Base-by-base conservation (phyloP, 2,888 invertebrate species). In the Anaspis maculata region DNA sequence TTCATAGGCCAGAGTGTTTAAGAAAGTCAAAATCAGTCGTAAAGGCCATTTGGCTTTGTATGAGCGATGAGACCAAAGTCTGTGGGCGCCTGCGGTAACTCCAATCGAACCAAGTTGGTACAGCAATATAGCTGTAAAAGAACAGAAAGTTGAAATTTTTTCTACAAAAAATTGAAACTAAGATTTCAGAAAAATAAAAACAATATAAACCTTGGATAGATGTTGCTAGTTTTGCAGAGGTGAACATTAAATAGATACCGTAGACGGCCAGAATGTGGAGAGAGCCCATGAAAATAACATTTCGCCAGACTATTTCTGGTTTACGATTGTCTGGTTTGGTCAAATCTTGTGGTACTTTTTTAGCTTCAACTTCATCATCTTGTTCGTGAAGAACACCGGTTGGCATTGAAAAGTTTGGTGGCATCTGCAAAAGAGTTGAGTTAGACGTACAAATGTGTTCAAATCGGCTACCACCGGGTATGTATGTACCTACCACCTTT, bases 1-100 rank as follows among this genome's bases (percentile, higher is more conserved):
- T 12, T 28, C 15, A 12, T 15, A 28, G 15, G 28, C 28, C 9
- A 94, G 61, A 1, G 91, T 88, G 65, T 96, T 91, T 68, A 84
- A 83, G 27, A 85, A 49, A 21, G 82, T 76, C 37, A 97, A 72
- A 21, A 96, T 67, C 3, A 91, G 51, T 48, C 86, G 73, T 3
- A 95, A 72, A 0, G 91, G 96, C 75, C 84, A 79, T 64, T 81
- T 90, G 4, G 96, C 96, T 70, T 95, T 95, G 72, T 95, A 97
- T 1, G 94, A 79, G 56, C 87, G 80, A 69, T 97, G 97, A 1
- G 95, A 78, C 95, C 96, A 97, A 15, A 95, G 74, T 51, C 97
- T 73, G 67, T 97, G 97, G 2, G 91, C 92, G 14, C 98, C 98
- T 12, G 94, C 96, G 11, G 97, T 97, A 44, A 97, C 89, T 11